These are phyloP conservation scores for Syrista parreyssii DNA, from an alignment of 2,888 invertebrate genomes.

Conservation along the genomic window DNA sequence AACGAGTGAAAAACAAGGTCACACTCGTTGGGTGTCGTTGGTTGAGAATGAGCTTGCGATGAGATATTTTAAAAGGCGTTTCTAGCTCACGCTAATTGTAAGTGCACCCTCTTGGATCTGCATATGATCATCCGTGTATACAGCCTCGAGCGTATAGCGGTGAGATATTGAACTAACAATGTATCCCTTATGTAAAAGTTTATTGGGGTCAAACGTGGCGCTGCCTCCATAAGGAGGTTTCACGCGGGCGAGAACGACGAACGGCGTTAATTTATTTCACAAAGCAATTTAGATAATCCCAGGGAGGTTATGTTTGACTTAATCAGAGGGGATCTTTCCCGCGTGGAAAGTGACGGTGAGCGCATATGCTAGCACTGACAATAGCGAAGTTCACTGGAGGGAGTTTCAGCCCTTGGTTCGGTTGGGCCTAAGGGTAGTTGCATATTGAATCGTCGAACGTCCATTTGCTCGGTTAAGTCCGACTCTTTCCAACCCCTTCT, in stretches of 20 bases:
- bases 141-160: not conserved
- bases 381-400: not conserved
- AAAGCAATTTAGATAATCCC: constrained; percentile 62
- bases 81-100: not conserved
- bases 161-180: not conserved
- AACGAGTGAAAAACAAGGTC: not conserved
- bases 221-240: not conserved
- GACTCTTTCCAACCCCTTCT: not conserved
- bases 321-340: constrained; percentile 51
- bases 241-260: constrained; percentile 34
- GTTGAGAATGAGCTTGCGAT: not conserved
- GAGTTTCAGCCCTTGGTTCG: not conserved
- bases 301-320: constrained; percentile 56
- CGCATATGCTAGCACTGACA: constrained; percentile 46
- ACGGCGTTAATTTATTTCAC: constrained; percentile 62
- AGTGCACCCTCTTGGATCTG: not conserved
- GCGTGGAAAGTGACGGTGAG: constrained; percentile 46
- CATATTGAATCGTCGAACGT: not conserved
- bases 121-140: not conserved
- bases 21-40: not conserved
- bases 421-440: not conserved
- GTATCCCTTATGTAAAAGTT: not conserved
- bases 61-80: not conserved
- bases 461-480: not conserved
- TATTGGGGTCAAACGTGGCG: not conserved